These are phyloP conservation scores for Entelurus aequoreus DNA, from an alignment of 2,113 vertebrate species.

Conservation along the genomic window DNA sequence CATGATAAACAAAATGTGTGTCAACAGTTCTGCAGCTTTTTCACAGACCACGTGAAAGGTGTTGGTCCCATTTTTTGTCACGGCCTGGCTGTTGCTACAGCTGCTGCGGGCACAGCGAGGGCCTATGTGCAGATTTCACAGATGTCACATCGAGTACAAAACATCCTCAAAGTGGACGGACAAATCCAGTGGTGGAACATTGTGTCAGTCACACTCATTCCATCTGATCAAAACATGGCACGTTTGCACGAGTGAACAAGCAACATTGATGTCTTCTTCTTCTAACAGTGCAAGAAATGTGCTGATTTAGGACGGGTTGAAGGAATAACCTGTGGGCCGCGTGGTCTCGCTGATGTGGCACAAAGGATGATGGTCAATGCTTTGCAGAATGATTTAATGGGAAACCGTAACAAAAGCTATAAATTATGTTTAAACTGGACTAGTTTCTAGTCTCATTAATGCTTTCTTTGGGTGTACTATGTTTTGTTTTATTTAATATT, in stretches of 20 bases:
- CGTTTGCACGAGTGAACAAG: background rate
- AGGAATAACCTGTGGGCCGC: constrained; percentile 23
- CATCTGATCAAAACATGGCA: too few species aligned
- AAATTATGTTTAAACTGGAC: background rate
- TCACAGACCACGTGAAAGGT: constrained; percentile 43
- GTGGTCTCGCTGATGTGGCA: constrained; percentile 2
- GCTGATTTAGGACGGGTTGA: constrained; percentile 24
- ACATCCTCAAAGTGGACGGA: constrained; percentile 41
- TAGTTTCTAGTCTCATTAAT: background rate
- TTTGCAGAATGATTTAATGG: too few species aligned
- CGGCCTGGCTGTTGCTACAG: constrained; percentile 44
- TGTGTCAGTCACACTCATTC: too few species aligned
- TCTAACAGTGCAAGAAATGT: constrained; percentile 7
- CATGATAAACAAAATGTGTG: background rate
- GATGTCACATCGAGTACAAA: constrained; percentile 58
- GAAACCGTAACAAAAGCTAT: background rate
- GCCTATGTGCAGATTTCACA: constrained; percentile 37
- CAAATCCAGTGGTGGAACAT: constrained; percentile 33
- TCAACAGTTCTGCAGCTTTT: constrained; percentile 23
- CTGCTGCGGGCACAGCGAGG: constrained; percentile 39
- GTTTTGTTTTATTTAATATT: too few species aligned
- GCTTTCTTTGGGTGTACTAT: background rate
- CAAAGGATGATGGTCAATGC: too few species aligned
- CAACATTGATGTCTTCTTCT: background rate
- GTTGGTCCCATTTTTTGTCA: constrained; percentile 28